Base-by-base conservation (phyloP, 2,797 vertebrate genomes). In the Gymnoscopelus microlampas region DNA sequence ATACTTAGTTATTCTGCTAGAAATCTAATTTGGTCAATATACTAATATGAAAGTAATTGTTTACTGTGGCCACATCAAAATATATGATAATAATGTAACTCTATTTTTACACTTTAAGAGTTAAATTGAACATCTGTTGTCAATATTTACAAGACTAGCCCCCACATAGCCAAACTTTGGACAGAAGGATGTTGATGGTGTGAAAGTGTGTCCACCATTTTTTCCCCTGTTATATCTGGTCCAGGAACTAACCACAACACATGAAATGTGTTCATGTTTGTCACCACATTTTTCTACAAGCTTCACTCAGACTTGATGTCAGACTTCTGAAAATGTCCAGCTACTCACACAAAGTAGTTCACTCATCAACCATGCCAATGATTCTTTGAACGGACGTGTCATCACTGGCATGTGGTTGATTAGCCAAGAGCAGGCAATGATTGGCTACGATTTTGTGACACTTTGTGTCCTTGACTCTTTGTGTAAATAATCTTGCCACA, bases 151-250 rank as follows among this genome's bases (percentile, higher is more conserved):
- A 44, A 44, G 23, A 32, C 14, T 32, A 2, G 10, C n/a, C 24
- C 5, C 4, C 7, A 26, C 68, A 66, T 60, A 76, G 35, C 14
- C 2, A 1, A 74, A 53, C 65, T 51, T 1, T 73, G 32, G 53
- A 44, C 57, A 73, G 32, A 62, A 58, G 0, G 6, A 68, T 26
- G 53, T 49, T 32, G 6, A 35, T 14, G n/a, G 32, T 71, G 51
- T 74, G 70, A 68, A 71, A 76, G 70, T 9, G 54, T 75, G 68
- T 79, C 60, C 4, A 3, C 11, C n/a, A 6, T 13, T 39, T 67
- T 48, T 39, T 4, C 51, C 51, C 19, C 47, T 57, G 32, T 55
- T 70, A 14, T 11, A n/a, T 71, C 63, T 26, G 55, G 69, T 77
- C 39, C 19, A 19, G 50, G 2, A 23, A 55, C 55, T 63, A 19